These are phyloP conservation scores for Cantharis nigra DNA, from an alignment of 2,888 invertebrate genomes.

Conservation along the genomic window DNA sequence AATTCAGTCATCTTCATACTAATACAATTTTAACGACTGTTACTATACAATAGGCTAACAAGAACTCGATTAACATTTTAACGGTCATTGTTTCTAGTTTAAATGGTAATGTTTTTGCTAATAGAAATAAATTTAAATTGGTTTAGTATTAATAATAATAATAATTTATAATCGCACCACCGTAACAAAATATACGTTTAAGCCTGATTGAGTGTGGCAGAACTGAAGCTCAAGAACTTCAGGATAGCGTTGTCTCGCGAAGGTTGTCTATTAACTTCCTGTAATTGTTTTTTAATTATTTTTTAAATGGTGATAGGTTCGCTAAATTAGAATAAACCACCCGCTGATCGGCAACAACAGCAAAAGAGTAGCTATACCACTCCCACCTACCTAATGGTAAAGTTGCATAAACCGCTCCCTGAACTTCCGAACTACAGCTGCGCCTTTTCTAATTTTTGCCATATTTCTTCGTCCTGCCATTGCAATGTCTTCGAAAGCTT, in stretches of 20 bases:
- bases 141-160: not conserved
- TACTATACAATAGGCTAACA: not conserved
- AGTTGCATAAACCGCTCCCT: conserved; percentile 23
- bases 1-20: not conserved
- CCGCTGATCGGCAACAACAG: conserved; percentile 21
- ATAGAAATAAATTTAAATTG: not conserved
- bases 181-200: not conserved
- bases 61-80: not conserved
- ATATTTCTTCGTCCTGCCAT: not conserved
- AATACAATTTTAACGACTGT: not conserved
- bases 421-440: conserved; percentile 27
- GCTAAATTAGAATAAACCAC: conserved; percentile 1
- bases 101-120: not conserved
- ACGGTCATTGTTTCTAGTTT: not conserved
- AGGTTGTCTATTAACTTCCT: not conserved
- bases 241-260: not conserved
- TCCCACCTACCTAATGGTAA: conserved; percentile 21
- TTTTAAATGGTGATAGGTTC: not conserved
- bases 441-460: conserved; percentile 17
- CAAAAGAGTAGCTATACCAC: conserved; percentile 26
- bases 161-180: too few relatives aligned
- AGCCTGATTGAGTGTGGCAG: not conserved
- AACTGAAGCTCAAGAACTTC: not conserved
- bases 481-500: not conserved
- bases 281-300: not conserved